These are phyloP conservation scores for Latrodectus hesperus DNA, from an alignment of 2,888 invertebrate species.

Conservation along the genomic window DNA sequence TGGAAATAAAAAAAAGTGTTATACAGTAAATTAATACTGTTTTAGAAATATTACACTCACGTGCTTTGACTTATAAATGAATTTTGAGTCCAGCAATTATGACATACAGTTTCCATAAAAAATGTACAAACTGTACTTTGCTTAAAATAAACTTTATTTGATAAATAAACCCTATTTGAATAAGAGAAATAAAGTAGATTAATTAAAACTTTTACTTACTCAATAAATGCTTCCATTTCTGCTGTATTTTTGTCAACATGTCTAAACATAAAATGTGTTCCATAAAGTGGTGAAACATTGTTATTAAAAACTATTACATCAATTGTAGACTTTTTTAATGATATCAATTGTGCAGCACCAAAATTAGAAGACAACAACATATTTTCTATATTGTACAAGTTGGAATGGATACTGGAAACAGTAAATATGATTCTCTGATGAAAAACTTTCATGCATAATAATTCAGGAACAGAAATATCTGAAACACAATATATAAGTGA, in stretches of 20 bases:
- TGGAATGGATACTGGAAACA: constrained; percentile 14
- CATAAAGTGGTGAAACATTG: constrained; percentile 1
- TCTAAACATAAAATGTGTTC: constrained; percentile 13
- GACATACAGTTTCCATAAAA: too few relatives aligned
- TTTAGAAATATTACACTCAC: too few relatives aligned
- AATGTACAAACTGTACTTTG: too few relatives aligned
- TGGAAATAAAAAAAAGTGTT: too few relatives aligned
- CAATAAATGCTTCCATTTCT: constrained; percentile 31
- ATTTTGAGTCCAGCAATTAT: too few relatives aligned
- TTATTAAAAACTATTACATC: constrained; percentile 28
- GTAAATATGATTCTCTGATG: constrained; percentile 23
- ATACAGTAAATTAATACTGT: too few relatives aligned
- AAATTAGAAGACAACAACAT: not conserved
- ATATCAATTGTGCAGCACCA: not conserved
- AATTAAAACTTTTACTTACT: not conserved
- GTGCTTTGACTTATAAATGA: too few relatives aligned
- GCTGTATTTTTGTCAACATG: not conserved
- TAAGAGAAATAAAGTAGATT: too few relatives aligned
- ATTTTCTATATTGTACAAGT: constrained; percentile 15
- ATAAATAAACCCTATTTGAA: too few relatives aligned
- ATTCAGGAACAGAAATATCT: not conserved
- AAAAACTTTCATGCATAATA: constrained; percentile 8
- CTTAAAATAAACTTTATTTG: too few relatives aligned
- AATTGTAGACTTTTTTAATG: not conserved
- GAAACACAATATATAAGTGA: too few relatives aligned